These are phyloP conservation scores for Tinamus major DNA, from an alignment of 2,797 vertebrate genomes.

Conservation along the genomic window DNA sequence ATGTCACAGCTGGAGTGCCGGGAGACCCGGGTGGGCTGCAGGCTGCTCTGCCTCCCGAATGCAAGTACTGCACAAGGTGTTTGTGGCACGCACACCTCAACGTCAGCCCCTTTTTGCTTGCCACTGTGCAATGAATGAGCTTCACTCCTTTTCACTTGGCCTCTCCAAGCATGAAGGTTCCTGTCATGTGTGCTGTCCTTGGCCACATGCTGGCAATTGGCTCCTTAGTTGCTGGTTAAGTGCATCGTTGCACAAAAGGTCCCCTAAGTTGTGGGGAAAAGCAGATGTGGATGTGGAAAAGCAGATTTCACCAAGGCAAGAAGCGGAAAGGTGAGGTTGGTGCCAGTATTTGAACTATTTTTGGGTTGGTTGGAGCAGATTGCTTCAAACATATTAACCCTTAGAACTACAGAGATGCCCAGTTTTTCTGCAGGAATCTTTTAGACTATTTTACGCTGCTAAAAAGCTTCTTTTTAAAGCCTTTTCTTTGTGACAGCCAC, in stretches of 20 bases:
- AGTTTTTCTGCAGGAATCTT: neutral
- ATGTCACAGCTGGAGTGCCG: too few relatives aligned
- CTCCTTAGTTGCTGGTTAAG: neutral
- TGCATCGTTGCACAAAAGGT: too few relatives aligned
- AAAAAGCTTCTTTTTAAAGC: accelerated
- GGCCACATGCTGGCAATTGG: neutral
- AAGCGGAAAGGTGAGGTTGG: neutral
- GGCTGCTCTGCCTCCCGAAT: neutral
- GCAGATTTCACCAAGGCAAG: neutral
- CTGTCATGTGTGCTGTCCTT: neutral
- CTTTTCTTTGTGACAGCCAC: neutral
- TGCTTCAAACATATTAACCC: neutral
- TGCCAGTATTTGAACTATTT: neutral
- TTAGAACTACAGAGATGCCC: neutral
- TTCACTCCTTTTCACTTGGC: neutral
- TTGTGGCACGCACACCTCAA: neutral
- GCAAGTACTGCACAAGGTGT: neutral
- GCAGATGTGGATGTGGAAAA: neutral
- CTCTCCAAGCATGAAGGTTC: neutral
- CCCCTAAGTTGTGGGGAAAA: neutral
- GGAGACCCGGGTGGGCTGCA: neutral
- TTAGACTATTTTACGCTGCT: neutral
- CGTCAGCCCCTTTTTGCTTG: neutral
- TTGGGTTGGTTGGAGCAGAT: neutral
- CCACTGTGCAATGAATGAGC: neutral